phyloP scores from a whole-genome alignment of 2,797 vertebrate species.

The Scarus forsteni region DNA sequence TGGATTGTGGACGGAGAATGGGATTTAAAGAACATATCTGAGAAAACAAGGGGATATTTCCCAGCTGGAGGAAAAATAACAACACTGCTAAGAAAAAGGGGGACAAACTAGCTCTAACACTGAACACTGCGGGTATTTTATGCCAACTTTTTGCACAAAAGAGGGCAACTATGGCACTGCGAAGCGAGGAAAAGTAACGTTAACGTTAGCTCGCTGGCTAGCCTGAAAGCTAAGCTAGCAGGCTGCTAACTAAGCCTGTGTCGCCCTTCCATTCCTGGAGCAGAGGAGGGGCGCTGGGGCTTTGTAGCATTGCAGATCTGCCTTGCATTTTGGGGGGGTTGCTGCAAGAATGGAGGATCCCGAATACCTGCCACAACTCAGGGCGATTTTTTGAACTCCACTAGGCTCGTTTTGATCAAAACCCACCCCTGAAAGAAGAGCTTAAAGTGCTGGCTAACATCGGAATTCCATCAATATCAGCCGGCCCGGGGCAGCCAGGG shows the following conservation, averaged over 20 bases:
- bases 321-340: conserved; percentile 62
- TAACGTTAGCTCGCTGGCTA: conserved; percentile 68
- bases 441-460: conserved; percentile 49
- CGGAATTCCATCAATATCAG: conserved; percentile 61
- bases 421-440: conserved; percentile 17
- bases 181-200: conserved; percentile 65
- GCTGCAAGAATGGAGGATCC: conserved; percentile 79
- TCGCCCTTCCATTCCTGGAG: conserved; percentile 81
- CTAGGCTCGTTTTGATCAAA: conserved; percentile 11
- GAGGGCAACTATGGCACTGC: conserved; percentile 54
- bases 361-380: conserved; percentile 61
- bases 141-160: conserved; percentile 18
- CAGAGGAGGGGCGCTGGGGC: conserved; percentile 85
- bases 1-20: conserved; percentile 66
- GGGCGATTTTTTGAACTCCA: conserved; percentile 52
- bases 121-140: conserved; percentile 10
- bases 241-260: conserved; percentile 79
- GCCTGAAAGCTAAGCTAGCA: conserved; percentile 73
- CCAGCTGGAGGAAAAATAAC: conserved; percentile 24
- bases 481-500: conserved; percentile 74
- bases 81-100: neutral
- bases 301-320: conserved; percentile 88
- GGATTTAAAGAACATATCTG: conserved; percentile 77
- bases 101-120: conserved; percentile 1
- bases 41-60: conserved; percentile 61